A percentile compares a stretch with the other conserved stretches of the same genome.
Evolutionary conservation across 1,140 invertebrate species (phyloP).

Genomic region (Diabrotica virgifera): DNA sequence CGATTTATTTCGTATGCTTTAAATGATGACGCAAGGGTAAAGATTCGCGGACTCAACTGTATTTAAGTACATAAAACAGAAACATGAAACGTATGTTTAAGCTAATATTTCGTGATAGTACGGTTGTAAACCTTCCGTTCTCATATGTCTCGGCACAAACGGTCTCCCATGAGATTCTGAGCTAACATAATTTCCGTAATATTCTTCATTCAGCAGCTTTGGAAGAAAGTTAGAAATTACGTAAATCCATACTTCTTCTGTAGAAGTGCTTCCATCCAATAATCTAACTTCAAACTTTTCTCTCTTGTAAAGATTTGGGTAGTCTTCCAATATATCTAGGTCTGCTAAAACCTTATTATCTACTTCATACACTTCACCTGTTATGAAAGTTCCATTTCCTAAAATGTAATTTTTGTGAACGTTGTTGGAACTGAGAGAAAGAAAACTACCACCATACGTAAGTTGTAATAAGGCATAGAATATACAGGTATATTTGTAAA

Average conservation of each 20-base stretch:
- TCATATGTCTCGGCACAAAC: slow-evolving; percentile 72
- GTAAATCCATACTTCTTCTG: slow-evolving; percentile 71
- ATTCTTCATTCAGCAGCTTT: slow-evolving; percentile 61
- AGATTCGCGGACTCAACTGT: too few relatives aligned
- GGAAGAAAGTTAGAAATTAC: slow-evolving; percentile 72
- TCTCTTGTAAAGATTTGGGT: slow-evolving; percentile 75
- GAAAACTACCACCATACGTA: too few relatives aligned
- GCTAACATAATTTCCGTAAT: slow-evolving; percentile 64
- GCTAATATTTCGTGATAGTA: too few relatives aligned
- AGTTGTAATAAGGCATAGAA: too few relatives aligned
- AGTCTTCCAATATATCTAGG: slow-evolving; percentile 83
- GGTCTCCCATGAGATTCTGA: slow-evolving; percentile 63
- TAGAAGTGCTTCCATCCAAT: slow-evolving; percentile 37
- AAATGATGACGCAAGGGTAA: too few relatives aligned
- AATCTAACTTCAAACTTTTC: slow-evolving; percentile 59
- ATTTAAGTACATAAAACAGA: too few relatives aligned
- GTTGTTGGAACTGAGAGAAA: too few relatives aligned
- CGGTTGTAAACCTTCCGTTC: slow-evolving; percentile 41
- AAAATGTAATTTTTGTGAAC: slow-evolving; percentile 8
- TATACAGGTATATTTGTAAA: too few relatives aligned
- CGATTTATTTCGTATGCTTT: too few relatives aligned
- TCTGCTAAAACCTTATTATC: slow-evolving; percentile 77
- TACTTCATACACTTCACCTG: slow-evolving; percentile 82
- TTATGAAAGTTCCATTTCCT: slow-evolving; percentile 51
- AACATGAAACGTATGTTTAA: too few relatives aligned